These are phyloP conservation scores for Aphaenogaster rudis DNA, from an alignment of 1,140 invertebrate genomes.

Conservation along the genomic window DNA sequence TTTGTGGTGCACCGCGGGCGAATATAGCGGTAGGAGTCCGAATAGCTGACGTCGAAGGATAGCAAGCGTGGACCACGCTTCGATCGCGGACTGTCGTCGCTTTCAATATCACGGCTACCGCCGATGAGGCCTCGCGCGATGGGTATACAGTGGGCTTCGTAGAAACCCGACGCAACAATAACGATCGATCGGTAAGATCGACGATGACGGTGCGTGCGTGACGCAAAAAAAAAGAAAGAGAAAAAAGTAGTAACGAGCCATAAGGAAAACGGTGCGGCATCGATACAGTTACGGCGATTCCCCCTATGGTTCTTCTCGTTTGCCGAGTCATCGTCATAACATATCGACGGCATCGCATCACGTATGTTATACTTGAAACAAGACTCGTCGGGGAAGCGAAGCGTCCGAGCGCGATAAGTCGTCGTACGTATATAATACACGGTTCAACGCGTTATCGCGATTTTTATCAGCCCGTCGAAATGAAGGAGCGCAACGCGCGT, in stretches of 20 bases:
- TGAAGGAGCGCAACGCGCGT: slow-evolving; percentile 31
- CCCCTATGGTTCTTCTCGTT: background rate
- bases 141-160: slow-evolving; percentile 34
- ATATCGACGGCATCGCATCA: slow-evolving; percentile 48
- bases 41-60: slow-evolving; percentile 56
- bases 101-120: slow-evolving; percentile 59
- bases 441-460: slow-evolving; percentile 33
- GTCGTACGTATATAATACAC: slow-evolving; percentile 12
- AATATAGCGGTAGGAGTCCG: slow-evolving; percentile 1
- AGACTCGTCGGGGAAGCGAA: slow-evolving; percentile 40
- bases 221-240: background rate
- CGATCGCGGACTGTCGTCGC: slow-evolving; percentile 44
- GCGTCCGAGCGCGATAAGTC: slow-evolving; percentile 29
- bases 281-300: slow-evolving; percentile 64
- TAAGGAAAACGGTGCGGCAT: slow-evolving; percentile 64
- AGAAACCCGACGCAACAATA: slow-evolving; percentile 51
- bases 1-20: slow-evolving; percentile 55
- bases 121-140: slow-evolving; percentile 1
- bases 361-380: slow-evolving; percentile 52
- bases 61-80: slow-evolving; percentile 6
- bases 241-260: slow-evolving; percentile 32
- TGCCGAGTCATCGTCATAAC: slow-evolving; percentile 69
- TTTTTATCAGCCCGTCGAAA: slow-evolving; percentile 35
- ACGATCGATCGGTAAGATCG: slow-evolving; percentile 61
- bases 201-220: slow-evolving; percentile 62